Base-by-base conservation (phyloP, 2,888 invertebrate species). In the Omphaloscelis lunosa region DNA sequence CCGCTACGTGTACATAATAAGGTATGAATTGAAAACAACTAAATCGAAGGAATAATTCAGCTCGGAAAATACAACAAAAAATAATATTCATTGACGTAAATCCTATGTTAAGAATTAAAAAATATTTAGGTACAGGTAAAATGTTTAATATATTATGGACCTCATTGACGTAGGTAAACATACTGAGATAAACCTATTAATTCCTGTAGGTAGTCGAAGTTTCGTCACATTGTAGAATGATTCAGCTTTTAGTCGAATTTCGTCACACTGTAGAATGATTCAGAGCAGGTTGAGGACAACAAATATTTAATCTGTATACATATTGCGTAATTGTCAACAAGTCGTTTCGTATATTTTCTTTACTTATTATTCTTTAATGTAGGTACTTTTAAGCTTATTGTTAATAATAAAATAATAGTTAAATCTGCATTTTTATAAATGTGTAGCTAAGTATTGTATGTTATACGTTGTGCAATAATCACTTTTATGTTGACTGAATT, bases 91-190 rank as follows among this genome's bases (percentile, higher is more conserved):
- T 2, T 77, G 68, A 77, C 34, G 45, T 39, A 66, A 4, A 8
- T 76, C 4, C 0, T n/a, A 45, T 20, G 56, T 20, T 11, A 23
- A 27, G 20, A 41, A 58, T 71, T n/a, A 6, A 6, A 41, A 34
- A 48, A 17, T 39, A 58, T 5, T 27, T 17, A 34, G 34, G 34
- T 34, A 72, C 0, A 20, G 15, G 17, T 4, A 63, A 27, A 56
- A 39, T 51, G 17, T 58, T 62, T 29, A 17, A 45, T 61, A 45
- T 61, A 5, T n/a, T 41, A 41, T 23, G 0, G 0, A 58, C 45
- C 59, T 39, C 11, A 65, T 15, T 78, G 65, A 79, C 65, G 73
- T 59, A 59, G 6, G 45, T 56, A 20, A 39, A n/a, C 4, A 7
- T 58, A 27, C 53, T 69, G 17, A 58, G 41, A 58, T 41, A 71